phyloP scores from a whole-genome alignment of 2,113 vertebrate species.

The Istiophorus platypterus region DNA sequence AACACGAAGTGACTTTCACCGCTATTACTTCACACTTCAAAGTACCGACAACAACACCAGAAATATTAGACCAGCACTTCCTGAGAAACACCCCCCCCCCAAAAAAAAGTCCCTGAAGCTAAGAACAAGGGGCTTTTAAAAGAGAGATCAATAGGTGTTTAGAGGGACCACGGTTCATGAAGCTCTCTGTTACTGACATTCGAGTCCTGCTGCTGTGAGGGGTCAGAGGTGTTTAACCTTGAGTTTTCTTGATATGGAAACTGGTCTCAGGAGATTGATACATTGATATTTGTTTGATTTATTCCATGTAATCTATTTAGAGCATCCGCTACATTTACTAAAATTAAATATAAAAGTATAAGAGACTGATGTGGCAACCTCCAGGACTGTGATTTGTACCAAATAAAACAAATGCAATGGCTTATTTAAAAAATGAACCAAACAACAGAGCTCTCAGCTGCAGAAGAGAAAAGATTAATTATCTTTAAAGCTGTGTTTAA shows the following conservation, averaged over 20 bases:
- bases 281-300: background rate
- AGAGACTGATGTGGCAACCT: too few species aligned
- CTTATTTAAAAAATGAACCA: too few species aligned
- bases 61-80: conserved; percentile 13
- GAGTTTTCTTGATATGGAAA: background rate
- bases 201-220: background rate
- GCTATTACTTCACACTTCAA: conserved; percentile 45
- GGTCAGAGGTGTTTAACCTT: background rate
- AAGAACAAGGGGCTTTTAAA: conserved; percentile 5
- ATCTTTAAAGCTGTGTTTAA: background rate
- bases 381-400: too few species aligned
- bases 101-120: conserved; percentile 9
- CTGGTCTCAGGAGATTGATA: background rate
- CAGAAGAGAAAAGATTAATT: too few species aligned
- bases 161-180: background rate
- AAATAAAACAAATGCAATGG: too few species aligned
- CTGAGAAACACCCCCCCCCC: background rate
- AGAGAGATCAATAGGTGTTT: conserved; percentile 33
- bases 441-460: too few species aligned
- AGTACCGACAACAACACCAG: conserved; percentile 28
- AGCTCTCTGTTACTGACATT: background rate
- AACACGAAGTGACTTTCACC: conserved; percentile 38
- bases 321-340: too few species aligned
- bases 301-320: too few species aligned
- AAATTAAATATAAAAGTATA: too few species aligned